Evolutionary conservation across 2,888 invertebrate species (phyloP).

Genomic region (Danaus chrysippus): DNA sequence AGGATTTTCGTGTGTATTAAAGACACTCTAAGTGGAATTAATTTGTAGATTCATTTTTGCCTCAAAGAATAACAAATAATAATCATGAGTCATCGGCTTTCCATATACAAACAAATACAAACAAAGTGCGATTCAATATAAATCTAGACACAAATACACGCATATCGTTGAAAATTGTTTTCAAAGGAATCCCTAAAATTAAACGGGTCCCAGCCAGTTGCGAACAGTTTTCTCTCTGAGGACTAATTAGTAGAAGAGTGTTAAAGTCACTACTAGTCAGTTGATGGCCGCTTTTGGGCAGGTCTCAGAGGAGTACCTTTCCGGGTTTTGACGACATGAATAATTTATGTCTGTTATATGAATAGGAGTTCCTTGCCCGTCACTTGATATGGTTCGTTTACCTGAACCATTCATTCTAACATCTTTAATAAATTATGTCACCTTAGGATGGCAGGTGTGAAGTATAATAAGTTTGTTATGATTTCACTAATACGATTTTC

Average conservation of each 20-base stretch:
- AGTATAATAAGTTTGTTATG: no score
- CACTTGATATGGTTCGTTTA: constrained; percentile 4
- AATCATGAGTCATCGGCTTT: no score
- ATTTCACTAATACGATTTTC: no score
- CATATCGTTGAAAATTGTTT: background rate
- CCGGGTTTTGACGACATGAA: constrained; percentile 42
- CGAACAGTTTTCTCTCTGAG: constrained; percentile 49
- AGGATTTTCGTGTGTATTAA: constrained; percentile 29
- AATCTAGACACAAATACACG: no score
- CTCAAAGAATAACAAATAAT: no score
- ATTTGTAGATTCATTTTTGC: background rate
- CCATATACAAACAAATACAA: no score
- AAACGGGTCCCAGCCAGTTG: constrained; percentile 43
- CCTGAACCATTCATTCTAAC: background rate
- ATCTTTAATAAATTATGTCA: no score
- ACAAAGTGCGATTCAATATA: no score
- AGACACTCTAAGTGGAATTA: constrained; percentile 23
- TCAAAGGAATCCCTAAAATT: constrained; percentile 44
- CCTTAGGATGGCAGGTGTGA: no score
- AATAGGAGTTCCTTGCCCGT: constrained; percentile 20
- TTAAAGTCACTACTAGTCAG: constrained; percentile 53
- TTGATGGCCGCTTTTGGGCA: constrained; percentile 48
- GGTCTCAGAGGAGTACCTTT: constrained; percentile 25
- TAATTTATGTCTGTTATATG: constrained; percentile 40
- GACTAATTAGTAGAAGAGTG: constrained; percentile 73